A percentile compares a stretch with the other conserved stretches of the same genome.
phyloP scores from a whole-genome alignment of 2,797 vertebrate genomes.

The Perodicticus potto region DNA sequence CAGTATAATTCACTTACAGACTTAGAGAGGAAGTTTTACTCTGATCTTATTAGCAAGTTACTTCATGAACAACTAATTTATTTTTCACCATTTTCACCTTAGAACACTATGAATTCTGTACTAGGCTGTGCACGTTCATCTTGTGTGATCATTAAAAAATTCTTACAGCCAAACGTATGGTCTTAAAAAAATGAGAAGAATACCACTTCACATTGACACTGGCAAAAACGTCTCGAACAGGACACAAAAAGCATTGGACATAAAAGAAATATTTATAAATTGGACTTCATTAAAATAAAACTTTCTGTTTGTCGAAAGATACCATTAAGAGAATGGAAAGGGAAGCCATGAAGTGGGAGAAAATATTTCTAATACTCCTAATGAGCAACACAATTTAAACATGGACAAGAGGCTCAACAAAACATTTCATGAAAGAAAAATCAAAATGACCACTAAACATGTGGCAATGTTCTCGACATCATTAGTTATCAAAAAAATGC shows the following conservation, averaged over 20 bases:
- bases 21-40: not conserved
- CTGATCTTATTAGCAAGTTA: not conserved
- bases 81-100: not conserved
- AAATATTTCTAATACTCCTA: not conserved
- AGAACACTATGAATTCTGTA: not conserved
- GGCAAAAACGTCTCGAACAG: not conserved
- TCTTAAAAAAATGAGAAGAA: not conserved
- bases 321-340: not conserved
- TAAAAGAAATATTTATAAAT: conserved; percentile 26
- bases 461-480: not conserved
- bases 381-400: not conserved
- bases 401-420: not conserved
- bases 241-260: not conserved
- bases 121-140: not conserved
- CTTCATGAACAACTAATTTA: conserved; percentile 29
- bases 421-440: not conserved
- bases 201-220: not conserved
- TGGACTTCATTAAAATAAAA: not conserved
- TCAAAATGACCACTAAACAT: not conserved
- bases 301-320: not conserved
- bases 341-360: not conserved
- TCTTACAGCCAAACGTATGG: not conserved
- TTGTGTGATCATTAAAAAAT: not conserved
- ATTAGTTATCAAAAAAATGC: not conserved
- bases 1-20: not conserved